phyloP scores from a whole-genome alignment of 2,113 vertebrate species.

The Trematomus loennbergii region DNA sequence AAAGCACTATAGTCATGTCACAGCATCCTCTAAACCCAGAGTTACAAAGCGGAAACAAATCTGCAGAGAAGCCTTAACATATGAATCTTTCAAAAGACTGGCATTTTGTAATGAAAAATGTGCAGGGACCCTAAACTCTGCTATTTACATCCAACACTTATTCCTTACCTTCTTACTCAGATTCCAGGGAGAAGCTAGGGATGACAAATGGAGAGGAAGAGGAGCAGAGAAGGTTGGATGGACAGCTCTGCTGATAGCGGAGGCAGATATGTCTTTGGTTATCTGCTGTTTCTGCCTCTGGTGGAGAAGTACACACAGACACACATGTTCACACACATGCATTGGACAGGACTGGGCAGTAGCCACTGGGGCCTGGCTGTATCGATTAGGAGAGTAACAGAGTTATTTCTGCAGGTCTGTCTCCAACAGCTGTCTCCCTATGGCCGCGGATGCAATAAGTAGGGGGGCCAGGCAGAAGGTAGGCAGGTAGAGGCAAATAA shows the following conservation, averaged over 20 bases:
- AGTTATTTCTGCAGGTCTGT: slow-evolving; percentile 79
- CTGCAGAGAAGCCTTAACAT: too few species aligned
- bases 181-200: slow-evolving; percentile 31
- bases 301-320: slow-evolving; percentile 32
- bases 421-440: slow-evolving; percentile 70
- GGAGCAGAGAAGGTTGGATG: slow-evolving; percentile 6
- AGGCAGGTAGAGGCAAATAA: background rate
- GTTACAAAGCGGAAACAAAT: too few species aligned
- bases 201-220: slow-evolving; percentile 23
- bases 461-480: background rate
- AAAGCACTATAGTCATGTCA: too few species aligned
- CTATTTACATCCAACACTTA: slow-evolving; percentile 7
- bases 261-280: slow-evolving; percentile 64
- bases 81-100: too few species aligned
- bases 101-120: too few species aligned
- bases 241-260: slow-evolving; percentile 51
- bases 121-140: slow-evolving; percentile 5
- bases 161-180: slow-evolving; percentile 10
- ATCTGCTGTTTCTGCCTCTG: slow-evolving; percentile 68
- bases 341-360: slow-evolving; percentile 46
- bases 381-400: slow-evolving; percentile 79
- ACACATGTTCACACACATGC: slow-evolving; percentile 36
- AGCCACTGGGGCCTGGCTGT: slow-evolving; percentile 73
- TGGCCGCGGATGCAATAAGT: slow-evolving; percentile 41
- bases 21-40: too few species aligned